Evolutionary conservation across 2,888 invertebrate genomes (phyloP).

Genomic region (Scrobipalpa costella): DNA sequence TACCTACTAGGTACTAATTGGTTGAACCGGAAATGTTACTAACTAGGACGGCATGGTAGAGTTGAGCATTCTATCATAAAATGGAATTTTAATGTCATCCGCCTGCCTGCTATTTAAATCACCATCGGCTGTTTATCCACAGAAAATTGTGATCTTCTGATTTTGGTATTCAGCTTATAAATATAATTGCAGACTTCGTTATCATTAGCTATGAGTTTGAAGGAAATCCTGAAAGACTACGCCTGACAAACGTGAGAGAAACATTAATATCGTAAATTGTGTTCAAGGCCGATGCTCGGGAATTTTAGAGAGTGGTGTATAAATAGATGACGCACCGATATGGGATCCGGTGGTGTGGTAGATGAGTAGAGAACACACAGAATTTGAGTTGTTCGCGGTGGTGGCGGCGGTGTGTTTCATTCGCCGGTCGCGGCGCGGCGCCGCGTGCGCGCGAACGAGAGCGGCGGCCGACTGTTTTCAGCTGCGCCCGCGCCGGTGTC

Average conservation of each 20-base stretch:
- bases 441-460: conserved; percentile 66
- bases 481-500: conserved; percentile 51
- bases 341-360: conserved; percentile 54
- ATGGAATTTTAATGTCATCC: too few species aligned
- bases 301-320: conserved; percentile 45
- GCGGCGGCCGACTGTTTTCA: conserved; percentile 63
- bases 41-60: conserved; percentile 30
- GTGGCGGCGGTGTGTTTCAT: conserved; percentile 31
- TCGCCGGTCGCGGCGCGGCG: conserved; percentile 53
- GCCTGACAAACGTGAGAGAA: conserved; percentile 59
- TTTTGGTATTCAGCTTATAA: background rate
- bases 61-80: background rate
- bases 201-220: background rate
- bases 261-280: conserved; percentile 41
- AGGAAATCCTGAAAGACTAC: conserved; percentile 40
- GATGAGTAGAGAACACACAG: conserved; percentile 35
- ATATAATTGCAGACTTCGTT: background rate
- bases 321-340: conserved; percentile 65
- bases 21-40: conserved; percentile 25
- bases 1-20: conserved; percentile 17
- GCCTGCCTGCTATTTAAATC: too few species aligned
- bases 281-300: conserved; percentile 59
- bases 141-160: background rate
- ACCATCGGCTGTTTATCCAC: too few species aligned
- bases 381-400: conserved; percentile 47